These are phyloP conservation scores for Yponomeuta plumbellus DNA, from an alignment of 2,888 invertebrate species.

Conservation along the genomic window DNA sequence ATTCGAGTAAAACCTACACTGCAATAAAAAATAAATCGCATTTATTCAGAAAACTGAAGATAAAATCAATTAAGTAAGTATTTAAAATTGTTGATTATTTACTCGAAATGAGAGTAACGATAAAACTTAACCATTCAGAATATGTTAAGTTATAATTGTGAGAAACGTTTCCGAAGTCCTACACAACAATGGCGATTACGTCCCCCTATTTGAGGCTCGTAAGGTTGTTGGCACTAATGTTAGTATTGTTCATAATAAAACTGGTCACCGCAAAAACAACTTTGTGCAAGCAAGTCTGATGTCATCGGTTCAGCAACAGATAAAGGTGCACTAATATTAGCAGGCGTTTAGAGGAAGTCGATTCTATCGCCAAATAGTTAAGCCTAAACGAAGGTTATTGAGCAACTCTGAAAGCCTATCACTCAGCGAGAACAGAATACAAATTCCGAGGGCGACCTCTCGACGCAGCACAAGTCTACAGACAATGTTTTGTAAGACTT, in stretches of 20 bases:
- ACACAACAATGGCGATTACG: constrained; percentile 47
- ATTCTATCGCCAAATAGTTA: constrained; percentile 26
- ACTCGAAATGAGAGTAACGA: background rate
- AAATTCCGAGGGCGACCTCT: constrained; percentile 28
- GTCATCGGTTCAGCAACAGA: constrained; percentile 19
- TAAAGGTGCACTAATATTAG: constrained; percentile 22
- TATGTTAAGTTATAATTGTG: constrained; percentile 44
- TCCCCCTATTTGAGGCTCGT: constrained; percentile 21
- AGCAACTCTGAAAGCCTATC: constrained; percentile 33
- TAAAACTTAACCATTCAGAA: background rate
- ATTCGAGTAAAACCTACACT: background rate
- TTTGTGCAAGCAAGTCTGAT: constrained; percentile 1
- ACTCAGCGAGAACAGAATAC: constrained; percentile 29
- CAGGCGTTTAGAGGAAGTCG: constrained; percentile 23
- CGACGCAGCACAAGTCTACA: constrained; percentile 31
- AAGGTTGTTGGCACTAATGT: constrained; percentile 20
- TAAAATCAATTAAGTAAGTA: background rate
- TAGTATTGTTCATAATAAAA: constrained; percentile 2
- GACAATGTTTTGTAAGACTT: constrained; percentile 32
- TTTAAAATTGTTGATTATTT: background rate
- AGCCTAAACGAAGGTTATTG: constrained; percentile 30
- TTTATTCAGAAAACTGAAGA: background rate
- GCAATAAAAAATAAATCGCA: background rate
- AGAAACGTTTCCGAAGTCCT: constrained; percentile 36
- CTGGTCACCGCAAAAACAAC: constrained; percentile 26